Conservation (phyloP, 2,888 invertebrate genomes). For the Melitaea athalia region DNA sequence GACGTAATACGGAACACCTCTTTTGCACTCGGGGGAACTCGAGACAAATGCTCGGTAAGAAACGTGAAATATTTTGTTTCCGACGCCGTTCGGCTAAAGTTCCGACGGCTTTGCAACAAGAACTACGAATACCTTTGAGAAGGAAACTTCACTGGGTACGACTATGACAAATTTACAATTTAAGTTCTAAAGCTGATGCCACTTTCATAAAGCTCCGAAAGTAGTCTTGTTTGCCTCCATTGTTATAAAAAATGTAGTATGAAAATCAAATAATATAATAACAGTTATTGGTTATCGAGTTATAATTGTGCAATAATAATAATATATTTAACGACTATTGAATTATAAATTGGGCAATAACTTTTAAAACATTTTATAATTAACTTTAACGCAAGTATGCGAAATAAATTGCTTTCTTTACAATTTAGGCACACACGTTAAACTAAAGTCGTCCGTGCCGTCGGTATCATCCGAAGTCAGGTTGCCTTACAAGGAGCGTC, state of each 20-base stretch:
- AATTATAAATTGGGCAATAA: constrained; percentile 20
- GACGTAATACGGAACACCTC: constrained; percentile 47
- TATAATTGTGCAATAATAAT: constrained; percentile 3
- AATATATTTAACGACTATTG: constrained; percentile 12
- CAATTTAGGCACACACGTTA: constrained; percentile 19
- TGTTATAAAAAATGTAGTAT: background rate
- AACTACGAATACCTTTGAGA: constrained; percentile 49
- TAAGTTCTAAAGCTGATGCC: constrained; percentile 36
- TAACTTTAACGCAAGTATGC: constrained; percentile 15
- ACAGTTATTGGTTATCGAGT: background rate
- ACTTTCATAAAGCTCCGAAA: background rate
- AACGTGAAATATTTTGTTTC: constrained; percentile 53
- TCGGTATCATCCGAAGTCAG: constrained; percentile 55
- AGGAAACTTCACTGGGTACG: constrained; percentile 51
- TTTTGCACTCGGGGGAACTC: constrained; percentile 52
- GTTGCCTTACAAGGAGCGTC: constrained; percentile 69
- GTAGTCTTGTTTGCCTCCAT: background rate
- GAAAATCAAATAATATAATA: background rate
- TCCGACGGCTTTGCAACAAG: constrained; percentile 40
- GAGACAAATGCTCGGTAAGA: constrained; percentile 59
- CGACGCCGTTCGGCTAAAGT: constrained; percentile 31
- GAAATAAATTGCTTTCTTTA: constrained; percentile 29
- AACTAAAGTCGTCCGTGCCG: constrained; percentile 35
- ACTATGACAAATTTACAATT: constrained; percentile 44
- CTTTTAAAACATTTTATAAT: constrained; percentile 19